Conservation (phyloP, 1,140 invertebrate genomes). For the Panulirus ornatus region DNA sequence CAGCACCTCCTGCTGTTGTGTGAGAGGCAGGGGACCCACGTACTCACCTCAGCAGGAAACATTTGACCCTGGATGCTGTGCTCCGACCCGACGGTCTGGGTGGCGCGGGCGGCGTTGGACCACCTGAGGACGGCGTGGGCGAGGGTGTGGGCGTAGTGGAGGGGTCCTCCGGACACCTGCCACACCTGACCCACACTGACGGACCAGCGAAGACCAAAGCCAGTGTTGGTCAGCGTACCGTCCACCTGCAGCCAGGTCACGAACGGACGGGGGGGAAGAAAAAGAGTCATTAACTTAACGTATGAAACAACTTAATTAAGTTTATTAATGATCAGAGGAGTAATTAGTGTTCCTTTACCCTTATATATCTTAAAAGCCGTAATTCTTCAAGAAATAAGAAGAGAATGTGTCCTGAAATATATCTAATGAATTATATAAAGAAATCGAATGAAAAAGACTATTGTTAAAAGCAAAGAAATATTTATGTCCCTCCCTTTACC, state of each 20-base stretch:
- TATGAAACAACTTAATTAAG: background rate
- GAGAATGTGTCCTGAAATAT: too few relatives aligned
- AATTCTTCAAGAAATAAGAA: too few relatives aligned
- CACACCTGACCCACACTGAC: slow-evolving; percentile 49
- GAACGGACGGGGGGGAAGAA: background rate
- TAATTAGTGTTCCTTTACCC: too few relatives aligned
- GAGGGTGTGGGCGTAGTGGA: slow-evolving; percentile 53
- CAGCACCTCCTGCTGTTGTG: too few relatives aligned
- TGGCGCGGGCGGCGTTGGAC: slow-evolving; percentile 52
- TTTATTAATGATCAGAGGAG: background rate
- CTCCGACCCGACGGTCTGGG: slow-evolving; percentile 50
- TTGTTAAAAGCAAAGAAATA: too few relatives aligned
- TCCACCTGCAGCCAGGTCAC: slow-evolving; percentile 40
- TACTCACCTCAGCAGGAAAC: slow-evolving; percentile 59
- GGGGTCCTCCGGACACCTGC: slow-evolving; percentile 50
- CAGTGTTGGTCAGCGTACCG: slow-evolving; percentile 57
- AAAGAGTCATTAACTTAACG: background rate
- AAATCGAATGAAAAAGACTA: too few relatives aligned
- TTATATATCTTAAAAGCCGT: too few relatives aligned
- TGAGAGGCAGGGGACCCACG: too few relatives aligned
- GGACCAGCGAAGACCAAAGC: slow-evolving; percentile 56
- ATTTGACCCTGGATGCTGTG: slow-evolving; percentile 63
- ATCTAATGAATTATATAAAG: too few relatives aligned
- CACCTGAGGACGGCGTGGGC: slow-evolving; percentile 58
- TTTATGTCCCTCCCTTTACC: too few relatives aligned